A percentile compares a stretch with the other conserved stretches of the same genome.
These are phyloP conservation scores for Dinothrombium tinctorium DNA, from an alignment of 1,140 invertebrate genomes.

Conservation along the genomic window DNA sequence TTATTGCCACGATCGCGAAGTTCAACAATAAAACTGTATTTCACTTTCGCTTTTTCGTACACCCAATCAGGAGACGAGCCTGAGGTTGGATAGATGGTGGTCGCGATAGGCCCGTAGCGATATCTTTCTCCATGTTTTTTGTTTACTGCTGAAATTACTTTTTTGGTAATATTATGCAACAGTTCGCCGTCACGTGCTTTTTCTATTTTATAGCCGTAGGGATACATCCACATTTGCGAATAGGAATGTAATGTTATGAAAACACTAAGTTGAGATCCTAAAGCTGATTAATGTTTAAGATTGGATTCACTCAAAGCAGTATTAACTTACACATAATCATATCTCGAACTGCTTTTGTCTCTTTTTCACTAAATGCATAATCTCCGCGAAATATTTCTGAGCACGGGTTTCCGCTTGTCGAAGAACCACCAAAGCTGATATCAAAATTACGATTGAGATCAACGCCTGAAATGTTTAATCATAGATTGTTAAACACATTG, in stretches of 20 bases:
- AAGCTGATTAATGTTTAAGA: too few species aligned
- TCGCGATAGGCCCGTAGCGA: conserved; percentile 9
- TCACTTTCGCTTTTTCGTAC: conserved; percentile 17
- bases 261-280: too few species aligned
- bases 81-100: conserved; percentile 16
- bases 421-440: conserved; percentile 30
- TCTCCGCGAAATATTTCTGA: conserved; percentile 15
- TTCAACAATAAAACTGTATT: conserved; percentile 23
- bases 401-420: conserved; percentile 11
- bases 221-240: conserved; percentile 28
- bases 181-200: conserved; percentile 22
- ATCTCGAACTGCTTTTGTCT: conserved; percentile 12
- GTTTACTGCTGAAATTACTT: conserved; percentile 1
- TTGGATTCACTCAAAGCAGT: too few species aligned
- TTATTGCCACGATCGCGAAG: conserved; percentile 21
- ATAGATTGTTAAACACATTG: conserved; percentile 63
- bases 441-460: conserved; percentile 13
- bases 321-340: neutral
- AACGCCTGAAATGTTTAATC: conserved; percentile 33
- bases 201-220: conserved; percentile 38
- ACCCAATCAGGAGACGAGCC: conserved; percentile 14
- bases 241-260: too few species aligned
- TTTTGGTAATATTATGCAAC: neutral
- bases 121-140: conserved; percentile 9
- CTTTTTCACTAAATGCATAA: conserved; percentile 19